Evolutionary conservation across 2,113 vertebrate genomes (phyloP).

Genomic region (Rynchops niger): DNA sequence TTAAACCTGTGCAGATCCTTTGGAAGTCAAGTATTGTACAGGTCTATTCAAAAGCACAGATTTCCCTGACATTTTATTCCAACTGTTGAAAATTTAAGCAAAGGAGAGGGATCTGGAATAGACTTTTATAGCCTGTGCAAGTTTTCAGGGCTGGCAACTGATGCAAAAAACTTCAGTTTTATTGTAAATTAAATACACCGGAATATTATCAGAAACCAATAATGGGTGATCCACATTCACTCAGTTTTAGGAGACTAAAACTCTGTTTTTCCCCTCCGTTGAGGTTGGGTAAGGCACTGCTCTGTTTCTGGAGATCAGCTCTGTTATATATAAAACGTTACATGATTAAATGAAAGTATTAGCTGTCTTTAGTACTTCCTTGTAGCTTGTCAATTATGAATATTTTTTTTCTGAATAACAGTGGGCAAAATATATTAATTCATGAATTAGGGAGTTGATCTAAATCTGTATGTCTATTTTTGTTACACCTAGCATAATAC

Average conservation of each 20-base stretch:
- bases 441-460: background rate
- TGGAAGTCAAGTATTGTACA: background rate
- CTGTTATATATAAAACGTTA: background rate
- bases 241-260: background rate
- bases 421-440: background rate
- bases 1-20: background rate
- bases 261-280: fast-evolving
- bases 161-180: background rate
- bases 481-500: background rate
- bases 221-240: background rate
- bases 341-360: background rate
- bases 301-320: background rate
- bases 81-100: background rate
- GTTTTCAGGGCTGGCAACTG: background rate
- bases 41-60: background rate
- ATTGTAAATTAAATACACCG: background rate
- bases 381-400: background rate
- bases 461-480: background rate
- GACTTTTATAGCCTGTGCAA: background rate
- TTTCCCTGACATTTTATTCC: background rate
- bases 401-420: background rate
- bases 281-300: background rate
- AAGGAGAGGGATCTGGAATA: background rate
- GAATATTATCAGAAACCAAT: background rate
- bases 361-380: background rate